phyloP scores from a whole-genome alignment of 1,140 invertebrate species.

The Linepithema humile region DNA sequence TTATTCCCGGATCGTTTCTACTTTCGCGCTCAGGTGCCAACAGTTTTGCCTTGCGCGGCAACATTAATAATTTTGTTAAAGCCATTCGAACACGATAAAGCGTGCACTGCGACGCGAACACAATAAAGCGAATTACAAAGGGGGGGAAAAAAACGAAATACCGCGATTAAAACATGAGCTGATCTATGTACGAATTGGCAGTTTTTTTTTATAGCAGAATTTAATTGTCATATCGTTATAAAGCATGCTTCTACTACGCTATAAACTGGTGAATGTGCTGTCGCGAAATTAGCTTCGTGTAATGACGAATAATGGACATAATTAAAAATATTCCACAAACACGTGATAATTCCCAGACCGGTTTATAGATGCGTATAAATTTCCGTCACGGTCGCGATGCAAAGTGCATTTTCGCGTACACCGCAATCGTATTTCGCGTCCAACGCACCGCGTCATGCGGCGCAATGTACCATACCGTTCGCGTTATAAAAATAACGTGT shows the following conservation, averaged over 20 bases:
- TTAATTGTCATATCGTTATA: constrained; percentile 20
- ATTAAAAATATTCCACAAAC: constrained; percentile 34
- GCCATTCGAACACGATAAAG: neutral
- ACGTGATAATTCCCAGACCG: constrained; percentile 2
- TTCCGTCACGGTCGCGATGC: neutral
- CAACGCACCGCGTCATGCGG: constrained; percentile 5
- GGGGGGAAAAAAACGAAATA: neutral
- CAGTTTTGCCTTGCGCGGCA: neutral
- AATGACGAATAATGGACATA: neutral
- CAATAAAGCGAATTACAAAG: neutral
- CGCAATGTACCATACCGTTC: neutral
- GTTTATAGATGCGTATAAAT: constrained; percentile 20
- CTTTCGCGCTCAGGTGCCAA: constrained; percentile 27
- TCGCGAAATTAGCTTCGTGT: constrained; percentile 2
- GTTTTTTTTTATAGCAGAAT: constrained; percentile 16
- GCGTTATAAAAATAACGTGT: constrained; percentile 22
- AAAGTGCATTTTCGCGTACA: constrained; percentile 26
- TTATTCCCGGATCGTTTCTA: constrained; percentile 33
- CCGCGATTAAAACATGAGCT: neutral
- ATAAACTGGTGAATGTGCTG: neutral
- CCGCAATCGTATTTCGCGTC: neutral
- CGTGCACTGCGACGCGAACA: too few relatives aligned
- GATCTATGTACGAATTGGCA: neutral
- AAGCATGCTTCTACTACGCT: neutral
- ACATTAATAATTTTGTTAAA: constrained; percentile 8